A percentile compares a stretch with the other conserved stretches of the same genome.
Conservation (phyloP, 2,797 vertebrate genomes). For the Paramormyrops hopkinsi region DNA sequence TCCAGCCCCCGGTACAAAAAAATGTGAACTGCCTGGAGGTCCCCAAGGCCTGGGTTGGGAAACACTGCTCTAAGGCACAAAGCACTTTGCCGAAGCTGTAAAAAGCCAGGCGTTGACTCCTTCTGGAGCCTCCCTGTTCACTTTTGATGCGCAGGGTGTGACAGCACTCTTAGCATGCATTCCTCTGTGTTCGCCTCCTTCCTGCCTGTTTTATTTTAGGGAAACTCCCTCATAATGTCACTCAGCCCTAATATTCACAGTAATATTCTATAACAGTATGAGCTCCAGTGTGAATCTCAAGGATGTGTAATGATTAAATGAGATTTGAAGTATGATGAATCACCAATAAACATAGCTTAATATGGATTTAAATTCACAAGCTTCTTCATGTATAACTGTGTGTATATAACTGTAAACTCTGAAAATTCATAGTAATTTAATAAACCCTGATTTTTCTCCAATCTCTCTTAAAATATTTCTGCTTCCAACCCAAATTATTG, state of each 20-base stretch:
- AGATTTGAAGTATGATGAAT: conserved; percentile 11
- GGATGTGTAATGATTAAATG: conserved; percentile 4
- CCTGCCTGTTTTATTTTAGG: neutral
- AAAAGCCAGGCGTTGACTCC: neutral
- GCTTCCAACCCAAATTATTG: neutral
- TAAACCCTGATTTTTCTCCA: conserved; percentile 19
- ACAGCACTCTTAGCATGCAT: neutral
- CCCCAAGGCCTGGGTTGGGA: neutral
- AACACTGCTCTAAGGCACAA: neutral
- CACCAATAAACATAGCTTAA: neutral
- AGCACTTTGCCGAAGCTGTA: neutral
- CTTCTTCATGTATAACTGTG: conserved; percentile 13
- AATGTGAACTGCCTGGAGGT: neutral
- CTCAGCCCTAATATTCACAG: neutral
- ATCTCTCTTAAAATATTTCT: conserved; percentile 6
- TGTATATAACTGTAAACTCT: conserved; percentile 24
- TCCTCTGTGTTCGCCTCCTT: neutral
- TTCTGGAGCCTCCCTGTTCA: neutral
- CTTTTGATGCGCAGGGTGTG: neutral
- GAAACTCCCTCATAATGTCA: neutral
- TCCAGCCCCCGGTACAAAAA: neutral
- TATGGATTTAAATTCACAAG: neutral
- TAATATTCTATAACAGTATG: neutral
- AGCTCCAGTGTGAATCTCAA: neutral
- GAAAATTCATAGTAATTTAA: conserved; percentile 18